Base-by-base conservation (phyloP, 2,888 invertebrate genomes). In the Lasioglossum oenotherae region DNA sequence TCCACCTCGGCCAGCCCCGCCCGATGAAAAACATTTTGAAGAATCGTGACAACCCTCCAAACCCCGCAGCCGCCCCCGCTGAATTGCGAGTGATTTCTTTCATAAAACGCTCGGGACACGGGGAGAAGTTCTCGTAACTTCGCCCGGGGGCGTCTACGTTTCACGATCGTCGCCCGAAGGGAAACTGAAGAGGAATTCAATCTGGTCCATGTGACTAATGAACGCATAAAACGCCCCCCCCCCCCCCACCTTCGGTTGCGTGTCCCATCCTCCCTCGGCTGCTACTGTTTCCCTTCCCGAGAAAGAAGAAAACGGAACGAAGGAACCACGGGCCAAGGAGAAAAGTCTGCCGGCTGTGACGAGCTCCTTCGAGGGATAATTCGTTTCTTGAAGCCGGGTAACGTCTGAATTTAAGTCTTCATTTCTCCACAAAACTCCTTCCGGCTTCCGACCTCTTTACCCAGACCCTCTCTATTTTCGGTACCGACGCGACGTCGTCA, bases 131-230 rank as follows among this genome's bases (percentile, higher is more conserved):
- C 86, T 74, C 86, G 84, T 85, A 84, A 87, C 78, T 81, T 86
- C 80, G 53, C 23, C 67, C 67, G 8, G 67, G 44, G 38, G 31
- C 73, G 74, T 78, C 77, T 74, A 41, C 76, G 81, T 80, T 78
- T 80, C 86, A 74, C 71, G 84, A 84, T 83, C 79, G 79, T 78
- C 76, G 78, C 85, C 77, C 8, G 49, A 69, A 86, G 82, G 84
- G 87, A 82, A 86, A 83, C 87, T 86, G 83, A 76, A 88, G 89
- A 89, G 89, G 89, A 90, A 93, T 93, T 93, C 93, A 93, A 94
- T 93, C 91, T 91, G 91, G 89, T 87, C 91, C 92, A 92, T 91
- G 93, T 94, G 93, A 93, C 94, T 94, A 94, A 94, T 93, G 93
- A 94, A 94, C 90, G 92, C 92, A 94, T 94, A 92, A 93, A 93